Base-by-base conservation (phyloP, 92 coral and sea anemone species). In the Epizoanthus ramosus region DNA sequence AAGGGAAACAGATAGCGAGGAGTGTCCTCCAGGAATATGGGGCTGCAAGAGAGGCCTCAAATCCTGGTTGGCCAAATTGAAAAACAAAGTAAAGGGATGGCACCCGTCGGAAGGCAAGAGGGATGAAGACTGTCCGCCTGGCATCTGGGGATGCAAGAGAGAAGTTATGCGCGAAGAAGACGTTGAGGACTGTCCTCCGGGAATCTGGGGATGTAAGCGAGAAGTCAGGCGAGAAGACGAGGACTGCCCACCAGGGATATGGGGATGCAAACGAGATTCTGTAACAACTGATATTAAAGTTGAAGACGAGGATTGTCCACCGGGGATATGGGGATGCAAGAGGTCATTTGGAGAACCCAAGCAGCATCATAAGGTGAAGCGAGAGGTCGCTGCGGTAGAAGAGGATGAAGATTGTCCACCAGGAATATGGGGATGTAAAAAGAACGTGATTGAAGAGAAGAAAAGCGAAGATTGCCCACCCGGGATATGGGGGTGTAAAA, bases 61-160 rank as follows among this genome's bases (percentile, higher is more conserved):
- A 18, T 10, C 41, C 19, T 76, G 63, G 63, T 17, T 76, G 57
- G 63, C 69, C 10, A 59, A 76, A 21, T 2, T 39, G 25, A 10
- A 59, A 28, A 58, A 60, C 45, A 60, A 76, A 37, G 54, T 54
- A 6, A 12, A 54, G 57, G 7, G 57, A 28, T 8, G 76, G 76
- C 10, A 71, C 24, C 10, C 14, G 74, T 70, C 54, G 8, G 33
- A 70, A 31, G 24, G 76, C 15, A 16, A 71, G 12, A 41, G 23
- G 28, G 18, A 52, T 6, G 79, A 73, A 39, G 58, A 73, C 25
- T 73, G 79, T 73, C 59, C 82, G 4, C 81, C 81, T 31, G 81
- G 81, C 14, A 76, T 76, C 10, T 76, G 80, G 80, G 80, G 80
- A 22, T 74, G 80, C 39, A 74, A 74, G 50, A 74, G 80, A 74